These are phyloP conservation scores for Liparis tanakae DNA, from an alignment of 2,797 vertebrate genomes.

Conservation along the genomic window DNA sequence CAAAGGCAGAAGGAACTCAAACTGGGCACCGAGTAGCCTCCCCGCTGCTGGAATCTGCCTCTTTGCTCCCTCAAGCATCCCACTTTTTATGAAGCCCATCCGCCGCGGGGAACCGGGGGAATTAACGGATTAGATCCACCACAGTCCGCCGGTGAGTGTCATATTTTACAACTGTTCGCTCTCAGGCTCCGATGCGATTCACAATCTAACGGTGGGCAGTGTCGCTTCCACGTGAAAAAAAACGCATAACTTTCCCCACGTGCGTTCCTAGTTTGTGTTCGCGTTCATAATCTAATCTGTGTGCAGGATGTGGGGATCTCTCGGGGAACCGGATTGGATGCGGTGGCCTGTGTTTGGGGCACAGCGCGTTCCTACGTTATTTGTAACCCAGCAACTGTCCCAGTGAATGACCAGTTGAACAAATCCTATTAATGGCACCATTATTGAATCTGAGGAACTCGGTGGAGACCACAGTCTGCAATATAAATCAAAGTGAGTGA, in stretches of 20 bases:
- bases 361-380: conserved; percentile 73
- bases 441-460: conserved; percentile 52
- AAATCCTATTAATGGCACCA: conserved; percentile 72
- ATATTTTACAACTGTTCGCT: conserved; percentile 22
- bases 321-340: conserved; percentile 60
- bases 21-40: conserved; percentile 61
- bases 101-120: conserved; percentile 34
- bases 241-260: conserved; percentile 10
- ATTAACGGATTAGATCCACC: conserved; percentile 38
- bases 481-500: conserved; percentile 15
- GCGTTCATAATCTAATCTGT: neutral
- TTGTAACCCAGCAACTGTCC: conserved; percentile 83
- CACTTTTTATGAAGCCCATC: conserved; percentile 56
- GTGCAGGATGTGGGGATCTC: conserved; percentile 11
- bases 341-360: conserved; percentile 41
- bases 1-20: conserved; percentile 54
- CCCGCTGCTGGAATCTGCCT: conserved; percentile 63
- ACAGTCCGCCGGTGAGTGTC: conserved; percentile 44
- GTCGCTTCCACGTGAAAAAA: neutral
- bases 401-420: conserved; percentile 74
- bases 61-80: conserved; percentile 52
- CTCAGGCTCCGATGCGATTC: conserved; percentile 1
- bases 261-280: conserved; percentile 14
- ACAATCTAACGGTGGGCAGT: neutral
- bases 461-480: conserved; percentile 22